Conservation (phyloP, 2,113 vertebrate species). For the Calyptommatus sinebrachiatus region DNA sequence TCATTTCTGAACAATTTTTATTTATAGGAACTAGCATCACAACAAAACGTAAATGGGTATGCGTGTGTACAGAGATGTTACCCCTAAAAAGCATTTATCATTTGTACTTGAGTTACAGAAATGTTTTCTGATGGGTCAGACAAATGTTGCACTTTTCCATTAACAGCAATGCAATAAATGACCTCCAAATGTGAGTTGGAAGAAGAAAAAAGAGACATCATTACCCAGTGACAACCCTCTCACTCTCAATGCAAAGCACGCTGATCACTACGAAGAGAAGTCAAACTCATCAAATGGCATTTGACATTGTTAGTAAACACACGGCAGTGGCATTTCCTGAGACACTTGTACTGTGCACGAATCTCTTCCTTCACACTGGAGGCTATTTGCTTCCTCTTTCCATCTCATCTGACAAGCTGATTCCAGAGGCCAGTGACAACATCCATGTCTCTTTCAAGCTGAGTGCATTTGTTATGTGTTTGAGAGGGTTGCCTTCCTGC, state of each 20-base stretch:
- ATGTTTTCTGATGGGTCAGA: neutral
- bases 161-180: slow-evolving; percentile 16
- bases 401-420: slow-evolving; percentile 39
- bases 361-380: neutral
- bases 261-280: slow-evolving; percentile 36
- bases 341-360: slow-evolving; percentile 19
- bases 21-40: no score
- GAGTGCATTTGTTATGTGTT: slow-evolving; percentile 51
- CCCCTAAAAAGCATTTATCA: neutral
- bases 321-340: slow-evolving; percentile 8
- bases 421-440: slow-evolving; percentile 46
- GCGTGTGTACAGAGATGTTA: neutral
- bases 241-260: neutral
- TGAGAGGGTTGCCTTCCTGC: slow-evolving; percentile 46
- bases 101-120: neutral
- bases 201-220: neutral
- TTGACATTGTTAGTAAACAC: slow-evolving; percentile 58
- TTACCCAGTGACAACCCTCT: neutral
- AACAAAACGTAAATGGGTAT: neutral
- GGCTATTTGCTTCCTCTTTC: neutral
- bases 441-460: slow-evolving; percentile 38
- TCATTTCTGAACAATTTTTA: neutral
- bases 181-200: neutral
- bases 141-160: neutral
- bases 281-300: slow-evolving; percentile 20